A percentile compares a stretch with the other conserved stretches of the same genome.
These are phyloP conservation scores for Microdon myrmicae DNA, from an alignment of 2,888 invertebrate species.

Conservation along the genomic window DNA sequence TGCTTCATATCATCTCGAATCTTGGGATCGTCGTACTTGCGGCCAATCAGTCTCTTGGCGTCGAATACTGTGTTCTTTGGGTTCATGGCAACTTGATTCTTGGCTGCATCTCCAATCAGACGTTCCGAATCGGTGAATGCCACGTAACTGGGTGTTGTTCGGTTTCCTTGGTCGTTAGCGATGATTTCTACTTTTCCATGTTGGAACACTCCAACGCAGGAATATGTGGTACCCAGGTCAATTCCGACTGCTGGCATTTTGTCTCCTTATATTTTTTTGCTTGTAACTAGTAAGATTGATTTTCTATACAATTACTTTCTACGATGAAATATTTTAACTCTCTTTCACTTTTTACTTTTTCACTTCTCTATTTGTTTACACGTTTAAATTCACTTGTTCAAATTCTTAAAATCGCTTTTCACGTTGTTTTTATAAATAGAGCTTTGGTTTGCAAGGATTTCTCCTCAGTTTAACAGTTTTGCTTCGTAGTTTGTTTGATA, in stretches of 20 bases:
- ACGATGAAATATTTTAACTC: slow-evolving; percentile 86
- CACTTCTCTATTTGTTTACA: too few relatives aligned
- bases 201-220: slow-evolving; percentile 84
- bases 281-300: too few relatives aligned
- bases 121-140: slow-evolving; percentile 84
- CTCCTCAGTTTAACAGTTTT: too few relatives aligned
- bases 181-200: slow-evolving; percentile 86
- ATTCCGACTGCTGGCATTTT: slow-evolving; percentile 78
- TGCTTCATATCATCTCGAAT: slow-evolving; percentile 92
- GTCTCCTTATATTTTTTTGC: slow-evolving; percentile 80
- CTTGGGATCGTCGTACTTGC: slow-evolving; percentile 83
- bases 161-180: slow-evolving; percentile 83
- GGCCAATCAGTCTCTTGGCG: slow-evolving; percentile 91
- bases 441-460: too few relatives aligned
- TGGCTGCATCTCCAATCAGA: slow-evolving; percentile 82
- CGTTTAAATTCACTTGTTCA: too few relatives aligned
- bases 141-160: slow-evolving; percentile 79
- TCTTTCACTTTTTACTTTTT: slow-evolving; percentile 70
- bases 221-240: slow-evolving; percentile 89
- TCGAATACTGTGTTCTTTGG: slow-evolving; percentile 89
- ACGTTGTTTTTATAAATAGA: too few relatives aligned
- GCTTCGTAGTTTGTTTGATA: neutral
- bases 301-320: too few relatives aligned
- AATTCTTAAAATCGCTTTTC: too few relatives aligned
- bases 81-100: slow-evolving; percentile 85